Base-by-base conservation (phyloP, 1,140 invertebrate genomes). In the Orchestia grillus region DNA sequence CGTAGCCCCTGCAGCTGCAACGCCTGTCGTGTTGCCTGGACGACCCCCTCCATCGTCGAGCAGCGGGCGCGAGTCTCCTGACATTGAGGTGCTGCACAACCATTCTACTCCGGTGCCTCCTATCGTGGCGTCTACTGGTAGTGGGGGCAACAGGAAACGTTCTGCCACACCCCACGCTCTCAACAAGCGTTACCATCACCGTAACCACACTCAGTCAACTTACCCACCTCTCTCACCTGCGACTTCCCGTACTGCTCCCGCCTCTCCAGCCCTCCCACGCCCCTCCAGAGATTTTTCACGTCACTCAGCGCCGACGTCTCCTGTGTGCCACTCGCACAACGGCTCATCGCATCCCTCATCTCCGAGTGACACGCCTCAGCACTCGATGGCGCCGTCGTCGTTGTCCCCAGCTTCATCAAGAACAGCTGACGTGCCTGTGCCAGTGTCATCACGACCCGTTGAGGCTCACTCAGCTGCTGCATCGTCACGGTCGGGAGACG, bases 71-170 rank as follows among this genome's bases (percentile, higher is more conserved):
- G 44, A 94, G 15, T 94, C 92, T 44, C 92, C 92, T 47, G 92
- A 94, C 6, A 94, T 94, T 45, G 92, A 94, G 44, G 92, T 94
- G 44, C 40, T 94, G 44, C 92, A 94, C 36, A 94, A 94, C 92
- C 28, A 94, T 44, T 44, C 92, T 1, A n/a, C 44, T 19, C 43
- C 36, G 19, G 40, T 45, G 43, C 36, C 92, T 44, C 92, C 44
- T 19, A 15, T 44, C 15, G 15, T 44, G 11, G 41, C 15, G 8
- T 4, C 43, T 41, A 11, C 43, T 42, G 88, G 41, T 41, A 90
- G 88, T 90, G 88, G 88, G 4, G 62, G 62, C 44, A 94, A 44
- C 44, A 94, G 44, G 11, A 45, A 45, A 23, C 92, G 92, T 45
- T 42, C 44, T 45, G 40, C 43, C 11, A 44, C 44, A 28, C 28